Percentiles rank a stretch among this genome's conserved stretches.
Conservation (phyloP, 2,888 invertebrate genomes). For the Baronia brevicornis region DNA sequence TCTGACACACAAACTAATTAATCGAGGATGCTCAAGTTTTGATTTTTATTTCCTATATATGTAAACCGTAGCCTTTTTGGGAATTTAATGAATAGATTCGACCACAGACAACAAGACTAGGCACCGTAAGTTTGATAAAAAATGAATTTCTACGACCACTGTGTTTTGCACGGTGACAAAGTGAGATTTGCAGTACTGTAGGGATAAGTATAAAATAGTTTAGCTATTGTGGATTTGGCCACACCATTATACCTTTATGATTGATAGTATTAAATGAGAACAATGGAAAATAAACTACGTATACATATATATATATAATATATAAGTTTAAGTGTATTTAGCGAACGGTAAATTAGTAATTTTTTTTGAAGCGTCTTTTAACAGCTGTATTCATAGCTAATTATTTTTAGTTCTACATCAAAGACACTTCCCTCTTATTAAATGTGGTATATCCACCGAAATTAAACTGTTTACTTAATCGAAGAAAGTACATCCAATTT, state of each 20-base stretch:
- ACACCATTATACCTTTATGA: conserved; percentile 1
- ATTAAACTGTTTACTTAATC: no score
- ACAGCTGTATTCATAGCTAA: no score
- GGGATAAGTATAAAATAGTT: conserved; percentile 12
- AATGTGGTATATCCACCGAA: no score
- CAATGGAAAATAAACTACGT: not conserved
- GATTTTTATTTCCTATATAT: conserved; percentile 22
- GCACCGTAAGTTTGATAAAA: conserved; percentile 28
- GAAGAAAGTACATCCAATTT: no score
- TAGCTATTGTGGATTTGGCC: conserved; percentile 12
- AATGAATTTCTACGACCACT: conserved; percentile 25
- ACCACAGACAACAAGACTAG: conserved; percentile 37
- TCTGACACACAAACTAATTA: conserved; percentile 11
- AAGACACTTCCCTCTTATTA: no score
- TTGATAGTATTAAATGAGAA: conserved; percentile 1
- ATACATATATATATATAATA: conserved; percentile 3
- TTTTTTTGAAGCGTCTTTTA: no score
- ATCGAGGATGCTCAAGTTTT: conserved; percentile 37
- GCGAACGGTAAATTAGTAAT: no score
- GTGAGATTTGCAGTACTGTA: conserved; percentile 50
- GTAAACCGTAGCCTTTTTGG: conserved; percentile 22
- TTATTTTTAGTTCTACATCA: no score
- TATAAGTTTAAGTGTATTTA: no score
- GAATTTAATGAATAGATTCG: conserved; percentile 21
- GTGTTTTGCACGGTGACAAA: conserved; percentile 39